phyloP scores from a whole-genome alignment of 2,888 invertebrate species.

The Heliconius cydno region DNA sequence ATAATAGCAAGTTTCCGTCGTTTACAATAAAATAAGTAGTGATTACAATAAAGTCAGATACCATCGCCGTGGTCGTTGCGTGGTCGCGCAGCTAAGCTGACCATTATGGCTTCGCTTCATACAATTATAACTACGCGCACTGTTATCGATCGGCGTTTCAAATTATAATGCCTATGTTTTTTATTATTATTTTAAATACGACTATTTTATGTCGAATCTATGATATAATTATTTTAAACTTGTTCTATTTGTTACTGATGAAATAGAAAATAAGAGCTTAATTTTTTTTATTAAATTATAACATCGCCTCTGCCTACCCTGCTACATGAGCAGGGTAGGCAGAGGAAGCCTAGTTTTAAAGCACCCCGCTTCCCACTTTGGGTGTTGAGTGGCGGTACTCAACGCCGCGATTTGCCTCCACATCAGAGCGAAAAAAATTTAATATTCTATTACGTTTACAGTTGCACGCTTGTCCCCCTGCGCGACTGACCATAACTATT shows the following conservation, averaged over 20 bases:
- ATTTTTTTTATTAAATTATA: no score
- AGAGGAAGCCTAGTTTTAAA: no score
- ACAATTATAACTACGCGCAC: conserved; percentile 64
- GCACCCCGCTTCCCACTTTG: no score
- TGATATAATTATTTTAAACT: neutral
- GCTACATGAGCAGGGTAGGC: no score
- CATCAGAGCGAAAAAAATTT: no score
- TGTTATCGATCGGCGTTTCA: conserved; percentile 60
- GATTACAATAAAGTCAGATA: conserved; percentile 60
- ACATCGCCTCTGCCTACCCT: no score
- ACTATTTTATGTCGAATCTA: neutral
- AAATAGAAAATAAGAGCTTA: neutral
- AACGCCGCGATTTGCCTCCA: no score
- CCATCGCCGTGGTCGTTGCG: conserved; percentile 55
- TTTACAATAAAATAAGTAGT: conserved; percentile 63
- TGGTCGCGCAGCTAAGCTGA: conserved; percentile 57
- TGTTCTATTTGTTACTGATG: neutral
- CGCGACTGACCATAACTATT: no score
- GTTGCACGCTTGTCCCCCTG: no score
- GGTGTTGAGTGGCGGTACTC: no score
- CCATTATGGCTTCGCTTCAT: conserved; percentile 74
- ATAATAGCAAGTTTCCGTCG: conserved; percentile 68
- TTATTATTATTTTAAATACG: neutral
- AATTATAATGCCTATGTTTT: conserved; percentile 25
- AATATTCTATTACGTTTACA: no score